These are phyloP conservation scores for Sycophaga agraensis DNA, from an alignment of 1,140 invertebrate genomes.

Conservation along the genomic window DNA sequence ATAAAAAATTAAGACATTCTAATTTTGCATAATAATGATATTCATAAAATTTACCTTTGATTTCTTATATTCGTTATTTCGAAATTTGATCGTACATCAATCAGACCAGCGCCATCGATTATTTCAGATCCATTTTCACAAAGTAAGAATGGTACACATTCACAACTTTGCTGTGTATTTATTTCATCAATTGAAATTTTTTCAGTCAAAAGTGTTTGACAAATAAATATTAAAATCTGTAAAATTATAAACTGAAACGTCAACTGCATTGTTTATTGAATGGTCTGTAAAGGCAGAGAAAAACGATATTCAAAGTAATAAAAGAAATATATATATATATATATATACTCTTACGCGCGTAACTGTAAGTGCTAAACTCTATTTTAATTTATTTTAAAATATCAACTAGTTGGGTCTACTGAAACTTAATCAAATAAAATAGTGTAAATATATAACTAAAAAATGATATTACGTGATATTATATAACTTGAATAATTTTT, in stretches of 20 bases:
- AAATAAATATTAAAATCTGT: not conserved
- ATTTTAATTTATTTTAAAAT: too few relatives aligned
- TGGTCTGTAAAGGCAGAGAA: not conserved
- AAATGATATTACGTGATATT: too few relatives aligned
- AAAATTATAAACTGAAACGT: not conserved
- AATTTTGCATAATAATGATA: too few relatives aligned
- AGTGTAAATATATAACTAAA: too few relatives aligned
- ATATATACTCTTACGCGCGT: too few relatives aligned
- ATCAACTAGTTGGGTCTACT: too few relatives aligned
- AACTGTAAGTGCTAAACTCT: too few relatives aligned
- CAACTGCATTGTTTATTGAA: not conserved
- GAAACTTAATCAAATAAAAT: too few relatives aligned
- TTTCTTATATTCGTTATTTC: not conserved
- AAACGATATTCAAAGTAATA: too few relatives aligned
- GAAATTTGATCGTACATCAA: conserved; percentile 67
- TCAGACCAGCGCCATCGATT: conserved; percentile 70
- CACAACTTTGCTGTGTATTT: conserved; percentile 38
- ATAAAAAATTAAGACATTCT: too few relatives aligned
- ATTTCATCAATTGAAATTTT: not conserved
- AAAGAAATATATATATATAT: too few relatives aligned
- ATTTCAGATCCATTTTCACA: conserved; percentile 68
- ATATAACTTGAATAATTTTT: too few relatives aligned
- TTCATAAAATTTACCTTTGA: not conserved
- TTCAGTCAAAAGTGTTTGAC: not conserved
- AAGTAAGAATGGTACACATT: conserved; percentile 68